Conservation (phyloP, 2,113 vertebrate species). For the Chaetura pelagica region DNA sequence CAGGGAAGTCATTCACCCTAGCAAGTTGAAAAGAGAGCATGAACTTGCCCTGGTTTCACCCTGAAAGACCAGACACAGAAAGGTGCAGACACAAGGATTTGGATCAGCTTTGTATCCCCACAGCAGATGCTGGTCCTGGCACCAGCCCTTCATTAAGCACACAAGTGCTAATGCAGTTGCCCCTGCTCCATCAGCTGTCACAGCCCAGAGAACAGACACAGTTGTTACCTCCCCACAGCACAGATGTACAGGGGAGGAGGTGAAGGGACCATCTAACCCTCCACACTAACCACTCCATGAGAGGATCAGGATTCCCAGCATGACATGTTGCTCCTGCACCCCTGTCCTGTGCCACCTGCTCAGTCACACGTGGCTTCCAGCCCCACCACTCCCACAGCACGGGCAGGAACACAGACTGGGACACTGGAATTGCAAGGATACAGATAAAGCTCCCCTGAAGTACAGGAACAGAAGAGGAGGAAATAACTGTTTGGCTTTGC, state of each 20-base stretch:
- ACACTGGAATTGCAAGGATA: background rate
- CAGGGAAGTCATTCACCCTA: background rate
- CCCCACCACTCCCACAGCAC: fast-evolving
- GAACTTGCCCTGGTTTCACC: background rate
- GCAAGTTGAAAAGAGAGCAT: background rate
- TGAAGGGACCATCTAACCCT: background rate
- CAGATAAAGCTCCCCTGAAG: background rate
- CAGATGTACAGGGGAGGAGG: background rate
- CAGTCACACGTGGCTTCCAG: background rate
- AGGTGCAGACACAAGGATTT: background rate
- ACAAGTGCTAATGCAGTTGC: background rate
- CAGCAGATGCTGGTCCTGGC: conserved; percentile 15
- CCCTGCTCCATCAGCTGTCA: background rate
- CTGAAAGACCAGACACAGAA: background rate
- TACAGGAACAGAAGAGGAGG: background rate
- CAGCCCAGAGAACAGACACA: background rate
- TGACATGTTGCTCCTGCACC: background rate
- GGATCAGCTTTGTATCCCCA: background rate
- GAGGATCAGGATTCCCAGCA: fast-evolving
- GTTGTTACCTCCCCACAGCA: background rate
- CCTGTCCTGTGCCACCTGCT: background rate
- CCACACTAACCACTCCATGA: fast-evolving
- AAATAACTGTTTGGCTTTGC: background rate
- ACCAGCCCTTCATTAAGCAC: background rate
- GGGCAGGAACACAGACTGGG: background rate